These are phyloP conservation scores for Delichon dasypus DNA, from an alignment of 2,797 vertebrate species.

Conservation along the genomic window DNA sequence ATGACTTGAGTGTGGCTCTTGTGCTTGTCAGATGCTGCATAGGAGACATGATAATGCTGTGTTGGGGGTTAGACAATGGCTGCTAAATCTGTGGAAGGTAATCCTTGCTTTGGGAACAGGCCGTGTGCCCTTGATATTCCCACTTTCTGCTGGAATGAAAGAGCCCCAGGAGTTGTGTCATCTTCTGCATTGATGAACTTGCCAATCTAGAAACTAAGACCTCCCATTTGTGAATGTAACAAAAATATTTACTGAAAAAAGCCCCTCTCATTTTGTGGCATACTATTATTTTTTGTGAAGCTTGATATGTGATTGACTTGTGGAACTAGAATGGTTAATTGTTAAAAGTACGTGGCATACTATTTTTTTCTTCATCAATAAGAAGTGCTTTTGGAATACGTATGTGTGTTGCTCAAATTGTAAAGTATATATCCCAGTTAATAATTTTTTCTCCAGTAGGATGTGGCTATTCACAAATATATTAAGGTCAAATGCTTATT, in stretches of 20 bases:
- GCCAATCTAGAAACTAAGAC: neutral
- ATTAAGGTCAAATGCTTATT: neutral
- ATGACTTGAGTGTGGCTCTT: neutral
- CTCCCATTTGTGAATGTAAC: neutral
- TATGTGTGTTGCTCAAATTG: neutral
- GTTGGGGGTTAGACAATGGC: neutral
- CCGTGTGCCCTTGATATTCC: neutral
- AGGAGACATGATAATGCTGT: neutral
- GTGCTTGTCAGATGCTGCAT: neutral
- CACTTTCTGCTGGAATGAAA: rapidly evolving
- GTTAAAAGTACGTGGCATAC: neutral
- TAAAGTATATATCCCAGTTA: neutral
- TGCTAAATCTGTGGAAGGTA: neutral
- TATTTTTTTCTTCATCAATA: neutral
- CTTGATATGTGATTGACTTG: neutral
- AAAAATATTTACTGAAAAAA: neutral
- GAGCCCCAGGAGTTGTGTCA: neutral
- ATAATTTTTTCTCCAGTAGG: neutral
- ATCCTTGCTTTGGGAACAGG: neutral
- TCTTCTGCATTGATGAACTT: neutral
- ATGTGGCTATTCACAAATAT: neutral
- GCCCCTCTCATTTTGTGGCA: neutral
- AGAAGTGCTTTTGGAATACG: neutral
- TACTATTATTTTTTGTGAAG: neutral
- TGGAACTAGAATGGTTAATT: neutral